Evolutionary conservation across 2,113 vertebrate genomes (phyloP), one percentile per base, ranked within the genome.

Genomic region (Tachysurus fulvidraco): DNA sequence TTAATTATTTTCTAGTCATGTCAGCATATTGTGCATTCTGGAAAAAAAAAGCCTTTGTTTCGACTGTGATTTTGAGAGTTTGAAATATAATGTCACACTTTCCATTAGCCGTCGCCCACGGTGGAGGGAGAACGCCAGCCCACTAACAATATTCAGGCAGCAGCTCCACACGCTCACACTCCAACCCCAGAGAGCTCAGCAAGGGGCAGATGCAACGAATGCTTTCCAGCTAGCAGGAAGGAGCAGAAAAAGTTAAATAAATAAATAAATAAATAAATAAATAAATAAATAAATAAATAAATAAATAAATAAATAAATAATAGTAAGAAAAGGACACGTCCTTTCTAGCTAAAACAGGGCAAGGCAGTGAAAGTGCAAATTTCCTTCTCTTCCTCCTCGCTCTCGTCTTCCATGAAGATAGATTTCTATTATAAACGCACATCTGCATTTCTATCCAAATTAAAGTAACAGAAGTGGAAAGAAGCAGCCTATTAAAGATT

Each of bases 1-100:
- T 83, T 89, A 84, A 89, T 87, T 74, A 81, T 23, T 69, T 76
- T 86, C 62, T 30, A 46, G 62, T 74, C 41, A 36, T 64, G 55
- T 83, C 76, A 83, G 64, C 21, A 76, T 69, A 79, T 78, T 54
- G 65, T 50, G 7, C 85, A 81, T 62, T 41, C 13, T 9, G 73
- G 81, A 44, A 5, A 36, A 19, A 73, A 84, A 62, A 65, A 85
- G 41, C 55, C 59, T 50, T 23, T 30, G 65, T 83, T 67, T 74
- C 46, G 17, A 16, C 82, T 81, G 67, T 44, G 69, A 89, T 84
- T 44, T 16, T 28, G 50, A 81, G 81, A 44, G 52, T 73, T 46
- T 85, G 83, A 78, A 64, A 85, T 82, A 81, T 84, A 73, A 88
- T 74, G 84, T 86, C 81, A 86, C 84, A 81, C 81, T 86, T 65